phyloP scores from a whole-genome alignment of 1,140 invertebrate genomes.

The Trichonephila clavata region DNA sequence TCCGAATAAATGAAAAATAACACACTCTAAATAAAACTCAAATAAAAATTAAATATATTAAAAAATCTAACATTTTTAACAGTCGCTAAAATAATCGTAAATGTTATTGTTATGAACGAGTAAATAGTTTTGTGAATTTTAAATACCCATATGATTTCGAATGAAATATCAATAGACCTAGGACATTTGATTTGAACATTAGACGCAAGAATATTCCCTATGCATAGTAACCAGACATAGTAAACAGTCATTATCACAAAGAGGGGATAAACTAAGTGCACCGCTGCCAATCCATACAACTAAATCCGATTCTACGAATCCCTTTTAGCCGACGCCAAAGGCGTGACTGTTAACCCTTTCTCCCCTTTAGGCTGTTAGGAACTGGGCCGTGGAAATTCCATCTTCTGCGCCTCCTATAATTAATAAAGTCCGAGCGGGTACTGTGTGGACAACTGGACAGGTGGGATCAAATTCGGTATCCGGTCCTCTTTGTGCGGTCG shows the following conservation, averaged over 20 bases:
- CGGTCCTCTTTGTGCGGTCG: conserved; percentile 41
- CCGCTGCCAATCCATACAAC: not conserved
- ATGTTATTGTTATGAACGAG: too few species aligned
- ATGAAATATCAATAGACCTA: too few species aligned
- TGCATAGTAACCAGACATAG: not conserved
- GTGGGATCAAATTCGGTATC: conserved; percentile 39
- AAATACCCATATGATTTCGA: too few species aligned
- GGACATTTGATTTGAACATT: too few species aligned
- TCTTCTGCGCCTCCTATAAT: not conserved
- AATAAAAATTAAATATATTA: too few species aligned
- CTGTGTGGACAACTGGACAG: not conserved
- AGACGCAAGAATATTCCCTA: not conserved
- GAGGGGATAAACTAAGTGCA: not conserved
- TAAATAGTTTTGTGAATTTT: too few species aligned
- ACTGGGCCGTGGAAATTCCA: conserved; percentile 12
- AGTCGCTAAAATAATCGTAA: too few species aligned
- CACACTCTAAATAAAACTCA: too few species aligned
- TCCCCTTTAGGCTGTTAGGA: not conserved
- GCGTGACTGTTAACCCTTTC: not conserved
- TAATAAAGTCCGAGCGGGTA: conserved; percentile 8
- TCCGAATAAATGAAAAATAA: too few species aligned
- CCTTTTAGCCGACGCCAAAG: not conserved
- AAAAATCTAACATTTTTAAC: too few species aligned
- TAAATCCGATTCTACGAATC: not conserved
- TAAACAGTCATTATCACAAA: not conserved